Percentiles rank a stretch among this genome's conserved stretches.
Evolutionary conservation across 2,888 invertebrate genomes (phyloP).

Genomic region (Melanargia galathea): DNA sequence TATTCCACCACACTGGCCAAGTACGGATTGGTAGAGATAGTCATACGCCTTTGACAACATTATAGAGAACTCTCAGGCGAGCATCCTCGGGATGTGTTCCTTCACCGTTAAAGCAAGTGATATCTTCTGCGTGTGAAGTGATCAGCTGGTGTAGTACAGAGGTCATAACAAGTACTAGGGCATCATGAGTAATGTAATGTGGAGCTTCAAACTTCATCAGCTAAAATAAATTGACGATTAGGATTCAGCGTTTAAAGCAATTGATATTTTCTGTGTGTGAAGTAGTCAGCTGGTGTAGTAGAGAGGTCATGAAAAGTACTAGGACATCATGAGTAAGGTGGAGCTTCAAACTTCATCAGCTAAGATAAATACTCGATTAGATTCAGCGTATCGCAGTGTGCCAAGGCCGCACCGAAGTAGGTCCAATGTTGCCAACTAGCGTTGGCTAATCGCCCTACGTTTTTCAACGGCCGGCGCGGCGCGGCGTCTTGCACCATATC

Average conservation of each 20-base stretch:
- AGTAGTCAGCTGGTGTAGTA: too few relatives aligned
- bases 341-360: slow-evolving; percentile 5
- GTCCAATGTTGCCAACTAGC: slow-evolving; percentile 35
- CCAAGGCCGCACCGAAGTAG: slow-evolving; percentile 39
- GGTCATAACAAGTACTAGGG: not conserved
- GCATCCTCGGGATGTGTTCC: too few relatives aligned
- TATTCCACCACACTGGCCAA: too few relatives aligned
- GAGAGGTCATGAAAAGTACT: not conserved
- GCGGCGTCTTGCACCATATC: slow-evolving; percentile 31
- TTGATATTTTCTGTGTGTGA: too few relatives aligned
- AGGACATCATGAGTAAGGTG: not conserved
- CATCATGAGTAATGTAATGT: not conserved
- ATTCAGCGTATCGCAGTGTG: slow-evolving; percentile 32
- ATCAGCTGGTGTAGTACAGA: too few relatives aligned
- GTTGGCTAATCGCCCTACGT: slow-evolving; percentile 37
- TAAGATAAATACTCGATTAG: slow-evolving; percentile 22
- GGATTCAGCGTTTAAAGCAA: not conserved
- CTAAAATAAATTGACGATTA: too few relatives aligned
- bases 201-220: not conserved
- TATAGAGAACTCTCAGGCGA: too few relatives aligned
- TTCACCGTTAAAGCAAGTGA: too few relatives aligned
- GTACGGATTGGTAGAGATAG: too few relatives aligned
- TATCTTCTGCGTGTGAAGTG: too few relatives aligned
- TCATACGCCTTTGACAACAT: too few relatives aligned
- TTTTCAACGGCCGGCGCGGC: slow-evolving; percentile 24